Evolutionary conservation across 2,888 invertebrate genomes (phyloP), one percentile per base, ranked within the genome.

Genomic region (Halictus quadricinctus): DNA sequence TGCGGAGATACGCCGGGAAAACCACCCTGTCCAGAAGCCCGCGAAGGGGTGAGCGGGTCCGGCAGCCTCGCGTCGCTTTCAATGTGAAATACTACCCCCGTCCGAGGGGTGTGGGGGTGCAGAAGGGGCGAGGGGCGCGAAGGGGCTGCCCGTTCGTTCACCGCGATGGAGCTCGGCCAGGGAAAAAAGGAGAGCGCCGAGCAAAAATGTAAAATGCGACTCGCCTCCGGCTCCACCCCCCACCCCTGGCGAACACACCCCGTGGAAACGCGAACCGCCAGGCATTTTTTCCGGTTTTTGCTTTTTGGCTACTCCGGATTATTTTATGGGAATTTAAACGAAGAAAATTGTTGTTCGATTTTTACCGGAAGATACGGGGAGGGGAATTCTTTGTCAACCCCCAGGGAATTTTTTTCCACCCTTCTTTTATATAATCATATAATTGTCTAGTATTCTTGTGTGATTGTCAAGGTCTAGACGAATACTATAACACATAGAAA

Each of bases 151-250:
- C 90, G 90, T 90, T 91, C 90, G 90, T 88, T 90, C 90, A 83
- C 85, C 89, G 86, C 77, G 41, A 60, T 60, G 79, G 80, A 54
- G 76, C 81, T 58, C 69, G 78, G 80, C 82, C 58, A 46, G 84
- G 74, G 72, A 74, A 90, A 90, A 91, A 88, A 89, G 84, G 79
- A 89, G 83, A 87, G 83, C 88, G 84, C 76, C 82, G 91, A 84
- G 89, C 88, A 92, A 92, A 93, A 93, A 93, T 91, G 91, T 88
- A 92, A 91, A 93, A 93, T 90, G 91, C 91, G 91, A 90, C 91
- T 92, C 90, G 93, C 93, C 93, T 90, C 90, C 84, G 92, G 92
- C 89, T 88, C 82, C 76, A 29, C 86, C 87, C 60, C 73, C 73
- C 72, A 60, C 83, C 36, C 36, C 5, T 5, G 36, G 46, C 72